These are phyloP conservation scores for Lordiphosa fenestrarum DNA, from an alignment of 2,888 invertebrate species.

Conservation along the genomic window DNA sequence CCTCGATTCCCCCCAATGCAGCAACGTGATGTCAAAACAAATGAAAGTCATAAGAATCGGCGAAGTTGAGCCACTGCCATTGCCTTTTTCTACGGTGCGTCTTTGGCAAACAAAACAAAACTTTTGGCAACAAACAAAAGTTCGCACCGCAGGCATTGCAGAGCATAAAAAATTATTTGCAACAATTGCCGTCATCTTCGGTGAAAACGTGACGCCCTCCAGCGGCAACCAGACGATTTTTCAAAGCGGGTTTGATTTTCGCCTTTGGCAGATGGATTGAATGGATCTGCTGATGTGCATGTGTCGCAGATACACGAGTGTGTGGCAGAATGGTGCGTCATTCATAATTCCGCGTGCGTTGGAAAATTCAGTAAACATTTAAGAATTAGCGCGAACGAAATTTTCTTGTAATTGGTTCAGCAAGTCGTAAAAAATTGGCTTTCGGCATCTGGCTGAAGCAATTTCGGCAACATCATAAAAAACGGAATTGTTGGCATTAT, in stretches of 20 bases:
- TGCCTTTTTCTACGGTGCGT: conserved; percentile 33
- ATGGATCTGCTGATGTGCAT: conserved; percentile 31
- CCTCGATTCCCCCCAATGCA: conserved; percentile 22
- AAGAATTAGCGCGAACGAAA: conserved; percentile 23
- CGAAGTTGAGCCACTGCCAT: conserved; percentile 34
- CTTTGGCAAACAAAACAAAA: conserved; percentile 64
- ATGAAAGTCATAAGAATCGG: conserved; percentile 64
- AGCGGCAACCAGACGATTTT: conserved; percentile 55
- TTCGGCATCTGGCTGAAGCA: conserved; percentile 36
- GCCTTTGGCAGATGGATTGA: conserved; percentile 7
- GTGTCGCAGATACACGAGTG: conserved; percentile 2
- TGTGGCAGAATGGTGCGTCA: conserved; percentile 26
- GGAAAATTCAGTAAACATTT: conserved; percentile 10
- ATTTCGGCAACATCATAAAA: conserved; percentile 51
- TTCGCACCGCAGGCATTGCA: conserved; percentile 42
- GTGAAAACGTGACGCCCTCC: conserved; percentile 59
- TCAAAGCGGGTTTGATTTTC: conserved; percentile 60
- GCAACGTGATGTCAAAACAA: conserved; percentile 73
- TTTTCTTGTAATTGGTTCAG: conserved; percentile 51
- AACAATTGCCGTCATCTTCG: conserved; percentile 69
- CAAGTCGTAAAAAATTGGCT: conserved; percentile 53
- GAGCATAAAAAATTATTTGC: conserved; percentile 71
- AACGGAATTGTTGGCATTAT: conserved; percentile 69
- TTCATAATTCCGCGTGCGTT: conserved; percentile 17
- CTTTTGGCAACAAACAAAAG: conserved; percentile 66